Evolutionary conservation across 2,113 vertebrate genomes (phyloP).

Genomic region (Channa argus): DNA sequence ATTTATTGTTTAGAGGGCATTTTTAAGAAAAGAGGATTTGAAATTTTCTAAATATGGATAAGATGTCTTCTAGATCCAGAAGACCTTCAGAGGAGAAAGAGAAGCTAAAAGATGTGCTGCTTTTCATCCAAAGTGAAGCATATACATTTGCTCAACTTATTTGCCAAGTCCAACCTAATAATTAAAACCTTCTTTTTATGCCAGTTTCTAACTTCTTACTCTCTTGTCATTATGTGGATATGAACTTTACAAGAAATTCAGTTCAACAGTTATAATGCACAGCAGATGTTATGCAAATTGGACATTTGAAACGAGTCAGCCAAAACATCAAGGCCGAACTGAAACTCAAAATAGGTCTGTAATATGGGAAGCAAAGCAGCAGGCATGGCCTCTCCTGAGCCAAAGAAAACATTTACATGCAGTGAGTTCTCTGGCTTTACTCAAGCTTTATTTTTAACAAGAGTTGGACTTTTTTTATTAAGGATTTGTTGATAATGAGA

Average conservation of each 20-base stretch:
- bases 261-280: conserved; percentile 38
- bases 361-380: conserved; percentile 44
- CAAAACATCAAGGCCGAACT: conserved; percentile 59
- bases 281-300: conserved; percentile 72
- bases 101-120: background rate
- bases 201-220: conserved; percentile 4
- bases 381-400: conserved; percentile 7
- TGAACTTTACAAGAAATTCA: conserved; percentile 23
- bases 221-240: conserved; percentile 6
- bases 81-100: background rate
- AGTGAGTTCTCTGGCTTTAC: conserved; percentile 15
- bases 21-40: background rate
- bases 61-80: background rate
- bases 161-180: background rate
- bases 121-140: background rate
- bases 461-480: conserved; percentile 11
- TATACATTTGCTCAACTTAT: background rate
- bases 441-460: conserved; percentile 4
- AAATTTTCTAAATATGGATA: background rate
- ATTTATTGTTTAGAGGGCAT: background rate
- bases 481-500: conserved; percentile 12
- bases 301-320: conserved; percentile 54
- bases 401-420: conserved; percentile 38
- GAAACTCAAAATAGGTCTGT: conserved; percentile 46
- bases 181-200: background rate